Evolutionary conservation across 2,888 invertebrate genomes (phyloP).

Genomic region (Pterobdella sp.): DNA sequence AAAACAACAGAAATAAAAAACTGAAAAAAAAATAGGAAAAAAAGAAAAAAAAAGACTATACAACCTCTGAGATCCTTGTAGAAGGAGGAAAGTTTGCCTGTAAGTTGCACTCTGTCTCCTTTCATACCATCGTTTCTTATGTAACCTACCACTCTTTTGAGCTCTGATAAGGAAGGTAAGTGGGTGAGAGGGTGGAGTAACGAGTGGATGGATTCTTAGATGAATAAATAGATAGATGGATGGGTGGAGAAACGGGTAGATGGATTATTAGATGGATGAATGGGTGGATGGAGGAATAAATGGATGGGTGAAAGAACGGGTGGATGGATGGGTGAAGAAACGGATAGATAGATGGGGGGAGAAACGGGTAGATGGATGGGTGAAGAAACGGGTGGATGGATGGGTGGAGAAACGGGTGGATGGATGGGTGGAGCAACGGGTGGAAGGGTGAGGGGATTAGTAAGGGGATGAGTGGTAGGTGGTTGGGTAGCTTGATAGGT

Average conservation of each 20-base stretch:
- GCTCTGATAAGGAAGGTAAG: neutral
- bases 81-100: neutral
- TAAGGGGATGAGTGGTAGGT: too few relatives aligned
- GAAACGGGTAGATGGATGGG: neutral
- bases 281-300: too few relatives aligned
- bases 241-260: neutral
- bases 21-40: too few relatives aligned
- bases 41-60: too few relatives aligned
- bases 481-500: too few relatives aligned
- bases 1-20: too few relatives aligned
- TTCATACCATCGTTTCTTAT: constrained; percentile 3
- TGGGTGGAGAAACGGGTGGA: neutral
- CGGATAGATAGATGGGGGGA: neutral
- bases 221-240: neutral
- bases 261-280: too few relatives aligned
- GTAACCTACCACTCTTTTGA: constrained; percentile 12
- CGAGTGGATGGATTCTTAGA: neutral
- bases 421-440: too few relatives aligned
- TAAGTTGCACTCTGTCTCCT: constrained; percentile 22
- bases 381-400: neutral
- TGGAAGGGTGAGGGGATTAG: too few relatives aligned
- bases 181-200: neutral
- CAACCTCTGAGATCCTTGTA: too few relatives aligned
- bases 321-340: neutral
- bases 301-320: too few relatives aligned